Evolutionary conservation across 2,888 invertebrate genomes (phyloP).

Genomic region (Spisula subtruncata): DNA sequence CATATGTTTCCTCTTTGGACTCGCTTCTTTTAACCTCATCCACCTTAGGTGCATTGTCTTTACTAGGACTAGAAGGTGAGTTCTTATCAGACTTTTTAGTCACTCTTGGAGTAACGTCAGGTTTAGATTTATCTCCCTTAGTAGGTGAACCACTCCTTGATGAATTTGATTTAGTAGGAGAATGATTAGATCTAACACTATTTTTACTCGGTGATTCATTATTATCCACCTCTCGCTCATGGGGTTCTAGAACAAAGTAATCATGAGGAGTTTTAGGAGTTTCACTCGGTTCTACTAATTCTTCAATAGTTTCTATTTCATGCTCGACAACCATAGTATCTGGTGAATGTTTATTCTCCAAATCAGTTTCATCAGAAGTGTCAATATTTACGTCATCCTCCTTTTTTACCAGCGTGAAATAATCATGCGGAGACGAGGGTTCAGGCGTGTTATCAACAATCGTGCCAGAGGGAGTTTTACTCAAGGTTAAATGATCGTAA

Average conservation of each 20-base stretch:
- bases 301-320: constrained; percentile 52
- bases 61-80: constrained; percentile 13
- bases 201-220: constrained; percentile 29
- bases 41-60: neutral
- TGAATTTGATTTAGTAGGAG: neutral
- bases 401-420: constrained; percentile 62
- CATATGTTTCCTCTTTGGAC: constrained; percentile 64
- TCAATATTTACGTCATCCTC: neutral
- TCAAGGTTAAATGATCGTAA: constrained; percentile 61
- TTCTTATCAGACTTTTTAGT: constrained; percentile 25
- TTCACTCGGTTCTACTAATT: constrained; percentile 42
- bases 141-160: constrained; percentile 28
- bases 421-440: constrained; percentile 65
- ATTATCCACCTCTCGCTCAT: constrained; percentile 40
- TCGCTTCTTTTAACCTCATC: constrained; percentile 34
- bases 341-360: constrained; percentile 27
- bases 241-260: constrained; percentile 70
- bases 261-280: constrained; percentile 61
- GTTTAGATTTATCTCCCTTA: constrained; percentile 34
- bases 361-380: constrained; percentile 9
- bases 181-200: constrained; percentile 17
- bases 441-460: neutral
- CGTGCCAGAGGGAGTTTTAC: constrained; percentile 43
- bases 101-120: constrained; percentile 37
- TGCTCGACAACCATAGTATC: constrained; percentile 53